Percentiles rank a stretch among this genome's conserved stretches.
Conservation (phyloP, 2,888 invertebrate genomes). For the Maniola hyperantus region DNA sequence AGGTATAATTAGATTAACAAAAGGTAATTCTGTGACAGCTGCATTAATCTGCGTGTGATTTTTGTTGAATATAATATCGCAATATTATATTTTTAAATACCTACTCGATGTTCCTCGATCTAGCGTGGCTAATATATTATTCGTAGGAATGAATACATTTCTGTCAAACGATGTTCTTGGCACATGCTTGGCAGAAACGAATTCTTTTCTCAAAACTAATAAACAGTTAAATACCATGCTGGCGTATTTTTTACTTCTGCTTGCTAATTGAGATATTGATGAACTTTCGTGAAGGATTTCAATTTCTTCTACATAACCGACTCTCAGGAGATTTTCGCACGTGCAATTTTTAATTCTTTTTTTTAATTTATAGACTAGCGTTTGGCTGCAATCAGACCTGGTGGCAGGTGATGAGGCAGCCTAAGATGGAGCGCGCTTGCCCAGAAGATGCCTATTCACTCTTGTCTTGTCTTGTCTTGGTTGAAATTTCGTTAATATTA, state of each 20-base stretch:
- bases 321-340: not conserved
- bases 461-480: no score
- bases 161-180: conserved; percentile 34
- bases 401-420: no score
- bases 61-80: conserved; percentile 6
- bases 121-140: conserved; percentile 4
- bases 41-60: conserved; percentile 10
- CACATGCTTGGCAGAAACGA: conserved; percentile 14
- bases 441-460: no score
- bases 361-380: no score
- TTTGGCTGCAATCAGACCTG: no score
- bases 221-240: conserved; percentile 35
- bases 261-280: conserved; percentile 40
- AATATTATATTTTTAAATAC: conserved; percentile 15
- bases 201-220: conserved; percentile 31
- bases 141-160: conserved; percentile 32
- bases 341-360: no score
- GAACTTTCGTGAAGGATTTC: conserved; percentile 21
- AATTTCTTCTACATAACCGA: not conserved
- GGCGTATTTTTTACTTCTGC: conserved; percentile 28
- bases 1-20: no score
- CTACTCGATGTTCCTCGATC: conserved; percentile 1
- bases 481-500: no score
- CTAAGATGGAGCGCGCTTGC: no score
- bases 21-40: no score